These are phyloP conservation scores for Saiga tatarica DNA, from an alignment of 2,113 vertebrate genomes.

Conservation along the genomic window DNA sequence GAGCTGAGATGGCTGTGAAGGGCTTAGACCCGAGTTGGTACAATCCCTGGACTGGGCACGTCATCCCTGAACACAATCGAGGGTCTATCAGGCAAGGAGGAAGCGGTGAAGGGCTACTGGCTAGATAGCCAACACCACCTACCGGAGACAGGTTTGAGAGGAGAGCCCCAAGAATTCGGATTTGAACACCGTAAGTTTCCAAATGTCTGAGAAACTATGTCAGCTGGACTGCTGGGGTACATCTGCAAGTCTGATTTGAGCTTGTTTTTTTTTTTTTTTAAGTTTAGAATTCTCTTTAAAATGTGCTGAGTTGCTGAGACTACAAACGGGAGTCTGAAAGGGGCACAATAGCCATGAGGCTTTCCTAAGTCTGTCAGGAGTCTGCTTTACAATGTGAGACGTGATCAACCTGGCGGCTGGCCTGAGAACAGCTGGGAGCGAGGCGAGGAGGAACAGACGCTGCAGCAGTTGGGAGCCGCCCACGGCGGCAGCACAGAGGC, in stretches of 20 bases:
- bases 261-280: not conserved
- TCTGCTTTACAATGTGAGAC: not conserved
- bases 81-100: not conserved
- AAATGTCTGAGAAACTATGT: not conserved
- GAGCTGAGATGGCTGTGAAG: not conserved
- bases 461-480: constrained; percentile 22
- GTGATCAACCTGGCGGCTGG: not conserved
- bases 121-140: not conserved
- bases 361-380: constrained; percentile 29
- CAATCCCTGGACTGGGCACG: not conserved
- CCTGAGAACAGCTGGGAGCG: constrained; percentile 38
- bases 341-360: not conserved
- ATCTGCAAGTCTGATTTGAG: not conserved
- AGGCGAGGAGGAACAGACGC: not conserved
- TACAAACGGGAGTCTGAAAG: not conserved
- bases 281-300: not conserved
- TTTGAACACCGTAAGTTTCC: not conserved
- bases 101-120: not conserved
- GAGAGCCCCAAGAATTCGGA: not conserved
- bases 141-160: not conserved
- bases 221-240: not conserved
- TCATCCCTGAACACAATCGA: not conserved
- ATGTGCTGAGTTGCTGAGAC: not conserved
- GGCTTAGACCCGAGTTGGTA: not conserved
- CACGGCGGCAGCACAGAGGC: not conserved